Evolutionary conservation across 2,113 vertebrate genomes (phyloP).

Genomic region (Megaptera novaeangliae): DNA sequence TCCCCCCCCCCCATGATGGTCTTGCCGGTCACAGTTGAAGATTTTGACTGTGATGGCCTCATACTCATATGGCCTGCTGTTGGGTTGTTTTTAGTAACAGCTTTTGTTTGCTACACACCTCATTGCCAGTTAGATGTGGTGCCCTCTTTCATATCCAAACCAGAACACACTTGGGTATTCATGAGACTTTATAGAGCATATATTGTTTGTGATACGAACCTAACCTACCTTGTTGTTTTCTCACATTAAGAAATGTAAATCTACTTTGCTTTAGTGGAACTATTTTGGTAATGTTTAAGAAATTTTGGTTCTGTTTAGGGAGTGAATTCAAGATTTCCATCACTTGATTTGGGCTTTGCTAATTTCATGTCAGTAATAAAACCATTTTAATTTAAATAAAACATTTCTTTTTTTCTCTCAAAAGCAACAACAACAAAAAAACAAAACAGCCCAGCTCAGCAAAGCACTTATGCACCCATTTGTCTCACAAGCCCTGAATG

Average conservation of each 20-base stretch:
- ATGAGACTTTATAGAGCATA: constrained; percentile 50
- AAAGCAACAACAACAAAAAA: no score
- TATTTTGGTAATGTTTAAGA: constrained; percentile 54
- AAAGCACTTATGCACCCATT: constrained; percentile 4
- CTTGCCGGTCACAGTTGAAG: constrained; percentile 48
- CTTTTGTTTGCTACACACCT: constrained; percentile 63
- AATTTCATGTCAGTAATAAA: constrained; percentile 44
- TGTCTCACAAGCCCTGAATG: constrained; percentile 44
- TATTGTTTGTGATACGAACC: constrained; percentile 61
- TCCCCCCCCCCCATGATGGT: not conserved
- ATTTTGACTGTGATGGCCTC: constrained; percentile 52
- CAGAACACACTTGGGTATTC: constrained; percentile 57
- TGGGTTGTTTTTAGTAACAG: constrained; percentile 67
- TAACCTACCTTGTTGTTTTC: constrained; percentile 65
- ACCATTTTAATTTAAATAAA: constrained; percentile 77
- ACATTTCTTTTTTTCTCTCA: constrained; percentile 33
- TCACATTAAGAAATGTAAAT: constrained; percentile 65
- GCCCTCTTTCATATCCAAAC: constrained; percentile 49
- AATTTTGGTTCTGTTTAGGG: constrained; percentile 8
- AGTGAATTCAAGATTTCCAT: constrained; percentile 37
- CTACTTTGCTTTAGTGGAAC: constrained; percentile 39
- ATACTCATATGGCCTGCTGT: constrained; percentile 50
- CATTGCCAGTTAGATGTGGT: constrained; percentile 56
- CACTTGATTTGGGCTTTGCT: constrained; percentile 37
- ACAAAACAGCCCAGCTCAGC: constrained; percentile 15